Evolutionary conservation across 1,140 invertebrate genomes (phyloP).

Genomic region (Psix sp.): DNA sequence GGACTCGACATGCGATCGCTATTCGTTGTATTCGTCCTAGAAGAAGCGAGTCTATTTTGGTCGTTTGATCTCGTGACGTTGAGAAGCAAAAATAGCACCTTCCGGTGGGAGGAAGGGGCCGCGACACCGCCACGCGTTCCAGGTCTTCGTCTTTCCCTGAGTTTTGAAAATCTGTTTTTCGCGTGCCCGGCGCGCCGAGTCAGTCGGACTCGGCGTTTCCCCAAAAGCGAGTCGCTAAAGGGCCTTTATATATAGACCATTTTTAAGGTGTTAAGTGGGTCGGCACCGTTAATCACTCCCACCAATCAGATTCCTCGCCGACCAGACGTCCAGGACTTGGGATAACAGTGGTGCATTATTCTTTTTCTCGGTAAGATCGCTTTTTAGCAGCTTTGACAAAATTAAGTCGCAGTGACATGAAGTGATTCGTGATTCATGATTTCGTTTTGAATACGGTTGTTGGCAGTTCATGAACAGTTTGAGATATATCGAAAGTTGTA

Average conservation of each 20-base stretch:
- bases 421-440: too few species aligned
- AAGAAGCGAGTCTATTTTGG: constrained; percentile 72
- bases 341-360: constrained; percentile 61
- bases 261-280: constrained; percentile 37
- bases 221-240: constrained; percentile 28
- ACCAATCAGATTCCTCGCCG: constrained; percentile 20
- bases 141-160: constrained; percentile 72
- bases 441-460: too few species aligned
- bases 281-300: constrained; percentile 50
- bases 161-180: constrained; percentile 66
- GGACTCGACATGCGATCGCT: constrained; percentile 38
- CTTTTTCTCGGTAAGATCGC: constrained; percentile 62
- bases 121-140: constrained; percentile 65
- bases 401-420: too few species aligned
- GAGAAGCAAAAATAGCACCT: constrained; percentile 73
- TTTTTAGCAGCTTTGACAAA: constrained; percentile 12
- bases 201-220: constrained; percentile 33
- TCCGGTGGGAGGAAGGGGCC: constrained; percentile 65
- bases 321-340: constrained; percentile 45
- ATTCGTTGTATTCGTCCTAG: constrained; percentile 69
- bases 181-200: constrained; percentile 18
- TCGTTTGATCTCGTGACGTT: constrained; percentile 72
- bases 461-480: too few species aligned
- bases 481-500: too few species aligned
- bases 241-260: constrained; percentile 43